These are phyloP conservation scores for Synanthedon vespiformis DNA, from an alignment of 2,888 invertebrate species.

Conservation along the genomic window DNA sequence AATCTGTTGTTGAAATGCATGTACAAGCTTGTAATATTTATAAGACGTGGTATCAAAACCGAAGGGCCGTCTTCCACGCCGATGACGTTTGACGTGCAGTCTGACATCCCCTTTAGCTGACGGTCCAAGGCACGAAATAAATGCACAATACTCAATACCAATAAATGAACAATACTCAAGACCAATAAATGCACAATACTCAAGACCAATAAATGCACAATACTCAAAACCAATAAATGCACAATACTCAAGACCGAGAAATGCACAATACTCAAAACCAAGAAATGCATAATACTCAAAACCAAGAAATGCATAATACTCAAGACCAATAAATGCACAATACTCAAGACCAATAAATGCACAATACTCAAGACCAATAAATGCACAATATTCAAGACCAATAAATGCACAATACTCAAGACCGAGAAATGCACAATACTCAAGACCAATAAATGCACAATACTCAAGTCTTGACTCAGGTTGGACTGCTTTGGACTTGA, in stretches of 20 bases:
- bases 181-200: too few relatives aligned
- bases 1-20: conserved; percentile 27
- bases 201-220: too few relatives aligned
- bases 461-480: too few relatives aligned
- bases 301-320: too few relatives aligned
- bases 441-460: neutral
- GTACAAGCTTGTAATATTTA: conserved; percentile 53
- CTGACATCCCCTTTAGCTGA: conserved; percentile 47
- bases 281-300: too few relatives aligned
- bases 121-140: neutral
- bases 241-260: too few relatives aligned
- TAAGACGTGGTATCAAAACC: conserved; percentile 64
- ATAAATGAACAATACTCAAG: too few relatives aligned
- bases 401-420: neutral
- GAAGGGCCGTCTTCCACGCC: conserved; percentile 61
- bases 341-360: neutral
- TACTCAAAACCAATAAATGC: too few relatives aligned
- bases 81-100: conserved; percentile 68
- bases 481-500: too few relatives aligned
- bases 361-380: neutral
- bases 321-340: neutral
- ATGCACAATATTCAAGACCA: neutral
- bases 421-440: neutral
- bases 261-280: too few relatives aligned
- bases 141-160: neutral